These are phyloP conservation scores for Megamerina dolium DNA, from an alignment of 2,888 invertebrate species.

Conservation along the genomic window DNA sequence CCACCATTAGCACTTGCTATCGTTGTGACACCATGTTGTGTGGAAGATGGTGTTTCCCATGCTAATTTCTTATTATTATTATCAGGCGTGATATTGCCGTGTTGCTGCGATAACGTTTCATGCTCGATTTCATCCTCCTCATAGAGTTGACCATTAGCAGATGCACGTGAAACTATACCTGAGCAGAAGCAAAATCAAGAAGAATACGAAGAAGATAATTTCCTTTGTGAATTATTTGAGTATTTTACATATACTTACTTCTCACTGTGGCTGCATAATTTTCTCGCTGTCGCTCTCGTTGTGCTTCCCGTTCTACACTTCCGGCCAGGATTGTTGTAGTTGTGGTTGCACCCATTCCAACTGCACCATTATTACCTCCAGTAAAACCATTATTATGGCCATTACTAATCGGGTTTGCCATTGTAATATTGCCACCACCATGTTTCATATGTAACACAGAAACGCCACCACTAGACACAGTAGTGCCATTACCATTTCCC, in stretches of 20 bases:
- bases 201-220: too few species aligned
- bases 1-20: slow-evolving; percentile 21
- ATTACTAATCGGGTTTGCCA: slow-evolving; percentile 43
- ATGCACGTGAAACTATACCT: slow-evolving; percentile 52
- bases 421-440: slow-evolving; percentile 39
- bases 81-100: slow-evolving; percentile 21
- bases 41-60: slow-evolving; percentile 44
- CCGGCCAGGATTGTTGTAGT: slow-evolving; percentile 59
- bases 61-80: slow-evolving; percentile 33
- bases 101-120: slow-evolving; percentile 38
- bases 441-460: slow-evolving; percentile 43
- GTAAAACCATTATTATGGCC: slow-evolving; percentile 19
- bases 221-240: not conserved
- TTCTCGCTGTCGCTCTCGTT: slow-evolving; percentile 47
- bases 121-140: slow-evolving; percentile 50
- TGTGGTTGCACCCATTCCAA: slow-evolving; percentile 55
- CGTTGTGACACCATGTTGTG: slow-evolving; percentile 19
- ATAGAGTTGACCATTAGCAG: slow-evolving; percentile 47
- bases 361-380: slow-evolving; percentile 39
- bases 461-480: slow-evolving; percentile 35
- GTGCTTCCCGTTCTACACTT: slow-evolving; percentile 47
- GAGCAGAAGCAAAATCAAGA: slow-evolving; percentile 13
- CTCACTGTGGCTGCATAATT: slow-evolving; percentile 55
- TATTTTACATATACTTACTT: slow-evolving; percentile 53
- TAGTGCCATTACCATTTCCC: slow-evolving; percentile 33